Conservation (phyloP, 2,888 invertebrate species). For the Tipula unca region DNA sequence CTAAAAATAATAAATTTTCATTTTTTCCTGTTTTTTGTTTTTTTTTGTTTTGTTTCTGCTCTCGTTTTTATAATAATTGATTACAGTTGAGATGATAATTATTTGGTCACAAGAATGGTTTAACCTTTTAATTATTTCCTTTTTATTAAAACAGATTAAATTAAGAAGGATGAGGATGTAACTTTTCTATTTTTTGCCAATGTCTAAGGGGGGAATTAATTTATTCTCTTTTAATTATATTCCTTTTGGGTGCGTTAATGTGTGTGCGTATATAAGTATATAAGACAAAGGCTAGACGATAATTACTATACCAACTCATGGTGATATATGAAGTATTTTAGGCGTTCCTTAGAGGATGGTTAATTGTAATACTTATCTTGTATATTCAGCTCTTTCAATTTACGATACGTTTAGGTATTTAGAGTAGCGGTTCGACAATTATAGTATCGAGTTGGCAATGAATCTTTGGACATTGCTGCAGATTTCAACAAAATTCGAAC, state of each 20-base stretch:
- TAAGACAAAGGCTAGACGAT: not conserved
- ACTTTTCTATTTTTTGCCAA: not conserved
- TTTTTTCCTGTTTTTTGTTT: not conserved
- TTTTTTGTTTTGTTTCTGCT: not conserved
- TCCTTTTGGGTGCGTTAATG: not conserved
- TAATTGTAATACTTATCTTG: too few relatives aligned
- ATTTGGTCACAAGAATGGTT: not conserved
- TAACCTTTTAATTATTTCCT: not conserved
- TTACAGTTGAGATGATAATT: conserved; percentile 14
- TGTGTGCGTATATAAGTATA: too few relatives aligned
- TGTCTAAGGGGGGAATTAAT: not conserved
- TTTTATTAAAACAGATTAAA: not conserved
- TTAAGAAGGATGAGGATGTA: not conserved
- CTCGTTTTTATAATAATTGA: not conserved
- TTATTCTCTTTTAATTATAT: not conserved
- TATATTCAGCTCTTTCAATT: too few relatives aligned
- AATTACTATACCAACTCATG: not conserved
- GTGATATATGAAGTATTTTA: too few relatives aligned
- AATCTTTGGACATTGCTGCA: too few relatives aligned
- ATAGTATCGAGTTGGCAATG: too few relatives aligned
- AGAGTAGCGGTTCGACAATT: too few relatives aligned
- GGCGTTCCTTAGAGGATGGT: too few relatives aligned
- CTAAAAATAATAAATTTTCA: not conserved
- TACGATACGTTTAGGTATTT: too few relatives aligned
- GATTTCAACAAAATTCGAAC: too few relatives aligned